Conservation (phyloP, 2,888 invertebrate species). For the Trissoscelio sp. region DNA sequence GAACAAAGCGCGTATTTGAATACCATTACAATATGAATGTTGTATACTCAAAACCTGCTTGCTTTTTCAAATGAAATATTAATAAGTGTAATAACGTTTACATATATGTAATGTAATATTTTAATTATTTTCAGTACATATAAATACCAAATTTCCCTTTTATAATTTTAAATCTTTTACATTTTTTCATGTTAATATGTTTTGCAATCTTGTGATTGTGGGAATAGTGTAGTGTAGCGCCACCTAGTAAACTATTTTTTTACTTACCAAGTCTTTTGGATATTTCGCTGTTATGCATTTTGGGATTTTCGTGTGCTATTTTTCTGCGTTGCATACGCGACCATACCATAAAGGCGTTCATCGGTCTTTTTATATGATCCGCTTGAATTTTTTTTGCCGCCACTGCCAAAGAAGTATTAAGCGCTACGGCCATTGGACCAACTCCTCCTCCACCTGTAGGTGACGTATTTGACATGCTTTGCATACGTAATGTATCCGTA, state of each 20-base stretch:
- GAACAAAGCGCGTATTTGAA: constrained; percentile 67
- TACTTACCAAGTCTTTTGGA: constrained; percentile 89
- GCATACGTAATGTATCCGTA: constrained; percentile 87
- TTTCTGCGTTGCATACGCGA: constrained; percentile 93
- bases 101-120: constrained; percentile 4
- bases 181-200: too few species aligned
- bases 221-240: too few species aligned
- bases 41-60: constrained; percentile 41
- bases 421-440: constrained; percentile 85
- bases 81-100: constrained; percentile 46
- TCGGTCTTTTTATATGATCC: constrained; percentile 96
- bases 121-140: background rate
- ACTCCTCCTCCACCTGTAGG: constrained; percentile 85
- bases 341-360: constrained; percentile 99
- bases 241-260: too few species aligned
- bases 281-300: constrained; percentile 97
- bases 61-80: constrained; percentile 53
- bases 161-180: too few species aligned
- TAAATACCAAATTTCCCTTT: too few species aligned
- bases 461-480: constrained; percentile 84
- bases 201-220: too few species aligned
- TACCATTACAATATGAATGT: constrained; percentile 67
- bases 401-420: constrained; percentile 82
- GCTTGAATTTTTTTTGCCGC: constrained; percentile 87
- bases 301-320: constrained; percentile 97